Evolutionary conservation across 92 coral and sea anemone genomes (phyloP).

Genomic region (Umimayanthus kanabou): DNA sequence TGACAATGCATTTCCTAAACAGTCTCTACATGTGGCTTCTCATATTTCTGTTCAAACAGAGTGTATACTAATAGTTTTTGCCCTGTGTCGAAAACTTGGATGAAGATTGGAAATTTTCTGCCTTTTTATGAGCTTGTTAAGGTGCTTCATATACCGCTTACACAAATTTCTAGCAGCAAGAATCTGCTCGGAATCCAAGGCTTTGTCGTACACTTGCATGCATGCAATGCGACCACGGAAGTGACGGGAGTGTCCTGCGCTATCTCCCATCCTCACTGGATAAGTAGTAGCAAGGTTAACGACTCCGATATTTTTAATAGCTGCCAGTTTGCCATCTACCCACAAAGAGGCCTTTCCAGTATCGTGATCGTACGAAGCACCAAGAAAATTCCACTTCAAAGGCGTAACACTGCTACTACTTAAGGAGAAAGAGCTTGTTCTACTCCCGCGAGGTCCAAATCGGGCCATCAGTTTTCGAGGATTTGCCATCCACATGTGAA

Average conservation of each 20-base stretch:
- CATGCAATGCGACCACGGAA: conserved; percentile 40
- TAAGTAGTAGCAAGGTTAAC: background rate
- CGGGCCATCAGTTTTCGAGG: conserved; percentile 17
- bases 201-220: conserved; percentile 33
- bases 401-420: conserved; percentile 32
- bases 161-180: conserved; percentile 24
- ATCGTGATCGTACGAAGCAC: conserved; percentile 19
- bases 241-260: background rate
- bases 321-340: conserved; percentile 32
- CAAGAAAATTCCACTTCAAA: conserved; percentile 32
- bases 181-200: conserved; percentile 29
- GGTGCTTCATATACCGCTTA: background rate
- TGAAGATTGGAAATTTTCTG: background rate
- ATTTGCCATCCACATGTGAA: conserved; percentile 35
- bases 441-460: background rate
- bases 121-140: background rate
- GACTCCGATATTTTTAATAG: conserved; percentile 24
- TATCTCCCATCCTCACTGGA: conserved; percentile 7
- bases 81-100: background rate
- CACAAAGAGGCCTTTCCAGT: conserved; percentile 33
- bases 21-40: no score
- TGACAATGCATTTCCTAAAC: no score
- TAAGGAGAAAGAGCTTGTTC: background rate
- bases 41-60: no score
- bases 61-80: no score